Conservation (phyloP, 2,113 vertebrate genomes). For the Ranitomeya variabilis region DNA sequence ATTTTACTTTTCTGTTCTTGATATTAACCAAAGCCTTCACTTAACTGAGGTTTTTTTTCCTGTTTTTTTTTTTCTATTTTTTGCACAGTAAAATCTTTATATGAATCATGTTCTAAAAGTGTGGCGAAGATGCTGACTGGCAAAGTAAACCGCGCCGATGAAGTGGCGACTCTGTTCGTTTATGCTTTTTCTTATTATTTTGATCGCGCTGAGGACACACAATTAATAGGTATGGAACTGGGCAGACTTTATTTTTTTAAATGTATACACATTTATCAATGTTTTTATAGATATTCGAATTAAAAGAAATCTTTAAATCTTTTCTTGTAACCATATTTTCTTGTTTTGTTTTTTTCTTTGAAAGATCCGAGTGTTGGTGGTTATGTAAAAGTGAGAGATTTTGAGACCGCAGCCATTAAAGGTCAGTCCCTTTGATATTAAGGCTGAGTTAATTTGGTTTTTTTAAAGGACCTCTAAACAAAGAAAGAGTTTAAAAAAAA, state of each 20-base stretch:
- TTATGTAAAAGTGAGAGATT: constrained; percentile 76
- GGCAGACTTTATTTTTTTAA: not conserved
- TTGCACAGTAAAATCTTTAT: constrained; percentile 72
- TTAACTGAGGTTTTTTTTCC: constrained; percentile 34
- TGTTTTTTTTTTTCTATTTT: constrained; percentile 45
- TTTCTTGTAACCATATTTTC: not conserved
- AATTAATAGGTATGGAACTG: constrained; percentile 77
- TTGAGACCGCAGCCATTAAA: constrained; percentile 78
- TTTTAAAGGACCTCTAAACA: not conserved
- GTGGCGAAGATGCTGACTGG: constrained; percentile 81
- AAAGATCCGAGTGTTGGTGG: constrained; percentile 82
- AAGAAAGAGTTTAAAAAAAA: too few relatives aligned
- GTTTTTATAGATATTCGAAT: not conserved
- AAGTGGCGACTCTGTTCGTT: constrained; percentile 78
- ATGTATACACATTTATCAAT: not conserved
- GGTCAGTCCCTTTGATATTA: constrained; percentile 69
- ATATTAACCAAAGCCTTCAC: not conserved
- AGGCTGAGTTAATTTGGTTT: not conserved
- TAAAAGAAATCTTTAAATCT: not conserved
- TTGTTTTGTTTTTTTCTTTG: not conserved
- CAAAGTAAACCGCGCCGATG: constrained; percentile 75
- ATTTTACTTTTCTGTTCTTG: too few relatives aligned
- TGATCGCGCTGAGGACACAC: constrained; percentile 82
- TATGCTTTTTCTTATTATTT: constrained; percentile 95
- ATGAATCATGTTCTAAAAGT: constrained; percentile 78